Base-by-base conservation (phyloP, 2,888 invertebrate species). In the Alloplasta piceator region DNA sequence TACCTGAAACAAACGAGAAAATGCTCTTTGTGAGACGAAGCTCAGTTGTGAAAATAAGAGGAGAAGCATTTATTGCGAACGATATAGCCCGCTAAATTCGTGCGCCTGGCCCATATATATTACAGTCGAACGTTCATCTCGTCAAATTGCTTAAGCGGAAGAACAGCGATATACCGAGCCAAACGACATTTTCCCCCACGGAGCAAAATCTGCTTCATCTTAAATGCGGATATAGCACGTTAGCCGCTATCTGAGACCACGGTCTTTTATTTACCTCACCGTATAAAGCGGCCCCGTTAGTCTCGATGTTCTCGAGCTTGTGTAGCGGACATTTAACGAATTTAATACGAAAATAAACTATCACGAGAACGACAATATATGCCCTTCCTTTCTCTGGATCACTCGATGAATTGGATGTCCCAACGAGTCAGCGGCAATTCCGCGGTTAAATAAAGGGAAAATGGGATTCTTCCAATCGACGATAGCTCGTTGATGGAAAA, bases 1-100 rank as follows among this genome's bases (percentile, higher is more conserved):
- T 87, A 89, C 89, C 89, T 89, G 89, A 64, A 89, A 89, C 89
- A 87, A 78, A 86, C 66, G 79, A 78, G 73, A 83, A 48, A 85
- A 73, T 48, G 60, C 64, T 64, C 63, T 73, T 73, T 75, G 60
- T 10, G 26, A 43, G n/a, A 7, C 3, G 39, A 56, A n/a, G 48
- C 26, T 1, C 12, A 43, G 26, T 6, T 3, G 46, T 14, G 12
- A 55, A 46, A 9, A 38, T 38, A 73, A 26, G 16, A 52, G 14
- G 9, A 41, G 43, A 77, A 68, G 67, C 60, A 67, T 63, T 72
- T 68, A 76, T 55, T 36, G 70, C 76, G 39, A n/a, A 58, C 16
- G 74, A 26, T 26, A 26, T 26, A 70, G 56, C 81, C 81, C 74
- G 78, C 64, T 79, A 56, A 82, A 55, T 39, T 72, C 55, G 12